Conservation (phyloP, 2,888 invertebrate genomes). For the Acanthosepion pharaonis region DNA sequence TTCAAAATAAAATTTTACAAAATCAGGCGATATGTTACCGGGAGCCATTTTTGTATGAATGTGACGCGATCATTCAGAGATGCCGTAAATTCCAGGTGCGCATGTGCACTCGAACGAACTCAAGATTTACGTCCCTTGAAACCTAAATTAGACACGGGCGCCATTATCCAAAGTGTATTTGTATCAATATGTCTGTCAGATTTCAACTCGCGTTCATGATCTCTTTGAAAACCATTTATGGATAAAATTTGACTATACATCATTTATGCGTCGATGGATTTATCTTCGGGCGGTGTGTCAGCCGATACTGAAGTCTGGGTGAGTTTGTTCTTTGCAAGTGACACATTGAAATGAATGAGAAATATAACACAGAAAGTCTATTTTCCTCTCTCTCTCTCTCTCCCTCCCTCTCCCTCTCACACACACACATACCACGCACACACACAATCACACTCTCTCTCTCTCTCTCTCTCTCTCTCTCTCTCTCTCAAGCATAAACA, state of each 20-base stretch:
- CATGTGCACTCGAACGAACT: not conserved
- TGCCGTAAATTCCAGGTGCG: conserved; percentile 7
- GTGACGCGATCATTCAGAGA: conserved; percentile 2
- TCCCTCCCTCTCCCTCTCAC: not conserved
- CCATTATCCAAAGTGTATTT: not conserved
- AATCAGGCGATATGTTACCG: not conserved
- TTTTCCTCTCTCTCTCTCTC: not conserved
- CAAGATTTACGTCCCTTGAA: conserved; percentile 12
- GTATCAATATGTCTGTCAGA: conserved; percentile 33
- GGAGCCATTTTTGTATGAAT: not conserved
- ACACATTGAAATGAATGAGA: not conserved
- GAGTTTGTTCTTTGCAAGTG: not conserved
- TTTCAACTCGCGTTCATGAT: not conserved
- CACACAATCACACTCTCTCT: no score
- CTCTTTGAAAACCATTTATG: conserved; percentile 8
- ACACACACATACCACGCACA: no score
- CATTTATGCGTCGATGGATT: not conserved
- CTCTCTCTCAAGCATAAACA: no score
- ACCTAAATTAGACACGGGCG: not conserved
- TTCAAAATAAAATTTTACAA: not conserved
- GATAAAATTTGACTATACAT: conserved; percentile 21
- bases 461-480: not conserved
- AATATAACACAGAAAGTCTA: not conserved
- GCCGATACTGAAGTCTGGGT: not conserved
- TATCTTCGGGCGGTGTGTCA: conserved; percentile 33